These are phyloP conservation scores for Ceratothoa steindachneri DNA, from an alignment of 2,888 invertebrate species.

Conservation along the genomic window DNA sequence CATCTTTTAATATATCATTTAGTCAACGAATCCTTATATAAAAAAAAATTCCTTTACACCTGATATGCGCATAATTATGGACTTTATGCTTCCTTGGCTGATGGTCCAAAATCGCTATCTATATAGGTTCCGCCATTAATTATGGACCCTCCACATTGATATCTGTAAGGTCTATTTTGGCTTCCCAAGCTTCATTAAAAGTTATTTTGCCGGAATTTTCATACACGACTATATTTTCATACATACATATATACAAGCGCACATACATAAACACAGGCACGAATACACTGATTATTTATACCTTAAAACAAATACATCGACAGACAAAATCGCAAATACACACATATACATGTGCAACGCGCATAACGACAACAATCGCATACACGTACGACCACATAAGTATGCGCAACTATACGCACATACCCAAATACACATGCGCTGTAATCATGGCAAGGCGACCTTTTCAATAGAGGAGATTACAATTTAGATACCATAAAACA, in stretches of 20 bases:
- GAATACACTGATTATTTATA: too few relatives aligned
- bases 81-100: not conserved
- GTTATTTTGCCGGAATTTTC: not conserved
- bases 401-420: not conserved
- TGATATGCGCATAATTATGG: not conserved
- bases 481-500: not conserved
- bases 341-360: too few relatives aligned
- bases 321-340: too few relatives aligned
- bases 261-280: too few relatives aligned
- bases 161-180: constrained; percentile 2
- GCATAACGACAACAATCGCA: too few relatives aligned
- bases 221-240: too few relatives aligned
- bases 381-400: too few relatives aligned
- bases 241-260: too few relatives aligned
- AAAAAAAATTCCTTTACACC: not conserved
- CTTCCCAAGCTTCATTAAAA: not conserved
- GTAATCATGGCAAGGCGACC: not conserved
- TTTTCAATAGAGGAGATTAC: not conserved
- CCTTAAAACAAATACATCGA: too few relatives aligned
- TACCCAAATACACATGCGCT: not conserved
- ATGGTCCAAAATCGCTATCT: not conserved
- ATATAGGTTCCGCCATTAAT: not conserved
- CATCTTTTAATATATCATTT: too few relatives aligned
- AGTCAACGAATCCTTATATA: not conserved
- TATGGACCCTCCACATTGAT: constrained; percentile 13